These are phyloP conservation scores for Notamacropus eugenii DNA, from an alignment of 2,797 vertebrate genomes.

Conservation along the genomic window DNA sequence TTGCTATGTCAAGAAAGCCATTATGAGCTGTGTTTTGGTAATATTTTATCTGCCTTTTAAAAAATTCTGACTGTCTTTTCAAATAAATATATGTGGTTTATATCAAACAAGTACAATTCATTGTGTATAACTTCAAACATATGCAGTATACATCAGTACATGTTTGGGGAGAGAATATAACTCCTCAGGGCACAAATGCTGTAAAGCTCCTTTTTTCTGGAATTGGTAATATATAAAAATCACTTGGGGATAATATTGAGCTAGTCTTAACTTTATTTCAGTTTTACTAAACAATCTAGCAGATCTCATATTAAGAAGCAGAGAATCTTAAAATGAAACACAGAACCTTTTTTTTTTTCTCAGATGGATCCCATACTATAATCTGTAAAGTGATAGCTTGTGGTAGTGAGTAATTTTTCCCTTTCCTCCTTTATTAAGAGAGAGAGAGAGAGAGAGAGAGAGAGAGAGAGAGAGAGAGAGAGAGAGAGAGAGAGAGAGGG, in stretches of 20 bases:
- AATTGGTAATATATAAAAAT: neutral
- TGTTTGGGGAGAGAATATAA: neutral
- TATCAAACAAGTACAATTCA: neutral
- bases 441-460: no score
- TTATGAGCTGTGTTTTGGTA: neutral
- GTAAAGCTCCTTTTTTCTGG: neutral
- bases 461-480: no score
- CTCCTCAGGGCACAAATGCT: neutral
- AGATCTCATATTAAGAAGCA: neutral
- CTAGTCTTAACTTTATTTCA: neutral
- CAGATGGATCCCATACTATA: neutral
- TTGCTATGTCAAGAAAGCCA: neutral
- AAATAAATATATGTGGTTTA: neutral
- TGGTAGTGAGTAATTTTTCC: neutral
- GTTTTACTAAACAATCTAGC: neutral
- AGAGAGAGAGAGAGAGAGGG: no score
- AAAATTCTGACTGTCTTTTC: neutral
- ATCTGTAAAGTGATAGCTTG: neutral
- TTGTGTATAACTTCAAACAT: neutral
- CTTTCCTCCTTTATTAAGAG: neutral
- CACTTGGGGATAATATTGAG: neutral
- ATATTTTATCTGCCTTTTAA: neutral
- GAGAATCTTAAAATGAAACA: neutral
- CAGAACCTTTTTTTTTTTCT: neutral
- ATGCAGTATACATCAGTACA: neutral